Conservation (phyloP, 64 coral and sea anemone genomes). For the Acropora yongei region DNA sequence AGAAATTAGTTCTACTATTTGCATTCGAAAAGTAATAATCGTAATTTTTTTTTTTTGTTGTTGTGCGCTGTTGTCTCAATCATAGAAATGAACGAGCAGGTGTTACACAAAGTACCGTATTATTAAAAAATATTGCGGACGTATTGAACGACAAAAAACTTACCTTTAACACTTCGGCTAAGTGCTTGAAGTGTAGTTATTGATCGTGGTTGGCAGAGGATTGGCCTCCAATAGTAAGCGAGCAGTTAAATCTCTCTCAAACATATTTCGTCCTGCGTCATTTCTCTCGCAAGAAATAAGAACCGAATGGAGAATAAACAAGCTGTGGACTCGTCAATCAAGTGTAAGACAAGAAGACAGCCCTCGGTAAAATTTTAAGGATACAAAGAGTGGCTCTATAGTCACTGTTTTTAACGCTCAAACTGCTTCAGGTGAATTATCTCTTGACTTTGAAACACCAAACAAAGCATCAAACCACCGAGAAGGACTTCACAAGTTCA, state of each 20-base stretch:
- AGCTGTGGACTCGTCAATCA: constrained; percentile 22
- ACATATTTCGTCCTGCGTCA: neutral
- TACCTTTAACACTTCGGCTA: neutral
- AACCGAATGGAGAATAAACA: constrained; percentile 10
- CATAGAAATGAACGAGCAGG: neutral
- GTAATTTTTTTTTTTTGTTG: neutral
- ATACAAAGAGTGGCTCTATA: neutral
- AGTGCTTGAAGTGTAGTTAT: neutral
- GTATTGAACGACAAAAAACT: neutral
- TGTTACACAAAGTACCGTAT: neutral
- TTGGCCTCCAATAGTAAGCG: too few species aligned
- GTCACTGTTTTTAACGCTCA: neutral
- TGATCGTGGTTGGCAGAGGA: too few species aligned
- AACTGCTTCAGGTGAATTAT: neutral
- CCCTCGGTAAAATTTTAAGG: neutral
- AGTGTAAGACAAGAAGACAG: constrained; percentile 21
- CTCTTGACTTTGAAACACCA: neutral
- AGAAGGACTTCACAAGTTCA: neutral
- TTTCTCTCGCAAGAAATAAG: neutral
- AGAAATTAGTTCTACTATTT: neutral
- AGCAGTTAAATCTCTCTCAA: too few species aligned
- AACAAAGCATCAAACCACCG: neutral
- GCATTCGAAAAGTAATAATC: neutral
- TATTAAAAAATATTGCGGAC: neutral
- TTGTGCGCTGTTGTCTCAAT: neutral